Conservation (phyloP, 2,888 invertebrate species). For the Mesorhabditis spiculigera region DNA sequence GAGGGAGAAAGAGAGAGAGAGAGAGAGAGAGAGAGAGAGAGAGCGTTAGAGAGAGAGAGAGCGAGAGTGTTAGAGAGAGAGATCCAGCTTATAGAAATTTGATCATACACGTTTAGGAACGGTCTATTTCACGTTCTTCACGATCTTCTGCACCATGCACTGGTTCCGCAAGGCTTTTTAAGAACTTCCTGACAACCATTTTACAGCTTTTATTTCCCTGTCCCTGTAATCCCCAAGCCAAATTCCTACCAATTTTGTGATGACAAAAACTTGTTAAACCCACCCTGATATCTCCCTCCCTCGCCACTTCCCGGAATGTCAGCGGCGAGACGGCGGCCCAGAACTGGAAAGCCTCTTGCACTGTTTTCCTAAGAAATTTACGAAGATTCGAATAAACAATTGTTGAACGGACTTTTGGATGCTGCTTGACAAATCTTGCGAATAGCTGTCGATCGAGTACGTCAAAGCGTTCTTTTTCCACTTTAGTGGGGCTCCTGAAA, state of each 20-base stretch:
- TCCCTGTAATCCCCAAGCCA: background rate
- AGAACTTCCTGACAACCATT: no score
- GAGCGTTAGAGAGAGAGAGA: no score
- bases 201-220: no score
- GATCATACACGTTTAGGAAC: no score
- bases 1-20: no score
- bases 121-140: no score
- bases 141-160: no score
- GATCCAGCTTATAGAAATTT: no score
- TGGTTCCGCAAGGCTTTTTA: no score
- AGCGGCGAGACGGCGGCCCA: background rate
- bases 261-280: background rate
- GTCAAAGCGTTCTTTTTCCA: background rate
- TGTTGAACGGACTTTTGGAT: no score
- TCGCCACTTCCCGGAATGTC: background rate
- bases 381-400: background rate
- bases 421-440: background rate
- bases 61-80: no score
- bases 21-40: no score
- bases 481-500: background rate
- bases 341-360: background rate
- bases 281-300: background rate
- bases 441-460: background rate
- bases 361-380: background rate
- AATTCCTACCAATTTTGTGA: background rate